phyloP scores from a whole-genome alignment of 2,113 vertebrate species.

The Ophiodon elongatus region DNA sequence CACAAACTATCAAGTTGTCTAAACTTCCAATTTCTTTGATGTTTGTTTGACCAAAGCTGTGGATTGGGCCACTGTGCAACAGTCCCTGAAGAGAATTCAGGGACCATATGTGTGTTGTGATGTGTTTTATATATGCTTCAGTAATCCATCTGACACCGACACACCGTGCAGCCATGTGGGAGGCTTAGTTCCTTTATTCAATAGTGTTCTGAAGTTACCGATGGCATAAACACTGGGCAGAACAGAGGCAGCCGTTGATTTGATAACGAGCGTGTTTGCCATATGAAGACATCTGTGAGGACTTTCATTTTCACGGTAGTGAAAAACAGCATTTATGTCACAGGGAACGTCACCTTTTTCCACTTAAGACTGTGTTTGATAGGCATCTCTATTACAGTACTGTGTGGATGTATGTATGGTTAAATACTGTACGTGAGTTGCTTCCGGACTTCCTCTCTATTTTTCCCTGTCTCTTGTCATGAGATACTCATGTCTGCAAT shows the following conservation, averaged over 20 bases:
- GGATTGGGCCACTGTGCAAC: conserved; percentile 62
- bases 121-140: conserved; percentile 60
- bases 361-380: conserved; percentile 55
- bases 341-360: conserved; percentile 62
- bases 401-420: conserved; percentile 19
- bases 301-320: conserved; percentile 71
- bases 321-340: conserved; percentile 54
- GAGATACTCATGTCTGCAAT: conserved; percentile 16
- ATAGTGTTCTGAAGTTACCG: conserved; percentile 61
- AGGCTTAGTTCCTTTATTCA: conserved; percentile 53
- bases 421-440: conserved; percentile 19
- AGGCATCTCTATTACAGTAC: conserved; percentile 43
- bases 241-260: conserved; percentile 75
- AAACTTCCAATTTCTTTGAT: conserved; percentile 66
- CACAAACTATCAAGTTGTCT: conserved; percentile 49
- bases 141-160: conserved; percentile 73
- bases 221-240: conserved; percentile 51
- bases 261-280: conserved; percentile 68
- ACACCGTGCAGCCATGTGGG: conserved; percentile 28
- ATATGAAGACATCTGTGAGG: conserved; percentile 64
- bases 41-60: conserved; percentile 53
- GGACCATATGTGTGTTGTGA: conserved; percentile 68
- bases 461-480: neutral
- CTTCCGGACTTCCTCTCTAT: neutral
- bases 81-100: conserved; percentile 39